These are phyloP conservation scores for Cheiracanthium punctorium DNA, from an alignment of 2,888 invertebrate genomes.

Conservation along the genomic window DNA sequence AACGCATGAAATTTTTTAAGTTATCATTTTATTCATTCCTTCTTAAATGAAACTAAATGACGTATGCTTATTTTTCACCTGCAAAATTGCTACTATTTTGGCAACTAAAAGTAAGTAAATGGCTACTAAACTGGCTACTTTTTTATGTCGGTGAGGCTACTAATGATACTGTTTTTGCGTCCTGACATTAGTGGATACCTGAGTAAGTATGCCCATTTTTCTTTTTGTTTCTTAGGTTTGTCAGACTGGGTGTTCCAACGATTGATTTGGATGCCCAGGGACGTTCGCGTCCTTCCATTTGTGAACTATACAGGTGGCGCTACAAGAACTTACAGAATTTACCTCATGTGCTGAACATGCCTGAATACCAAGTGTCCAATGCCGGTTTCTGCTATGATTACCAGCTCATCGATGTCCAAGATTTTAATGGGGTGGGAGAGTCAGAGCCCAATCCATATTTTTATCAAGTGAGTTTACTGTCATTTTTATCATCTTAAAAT, in stretches of 20 bases:
- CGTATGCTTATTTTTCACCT: too few relatives aligned
- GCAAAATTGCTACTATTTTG: too few relatives aligned
- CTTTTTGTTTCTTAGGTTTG: conserved; percentile 79
- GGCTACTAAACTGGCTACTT: too few relatives aligned
- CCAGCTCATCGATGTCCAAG: conserved; percentile 96
- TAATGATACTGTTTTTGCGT: too few relatives aligned
- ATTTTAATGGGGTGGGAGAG: conserved; percentile 97
- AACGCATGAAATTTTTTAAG: too few relatives aligned
- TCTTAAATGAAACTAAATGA: too few relatives aligned
- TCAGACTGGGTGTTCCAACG: conserved; percentile 96
- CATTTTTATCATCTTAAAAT: not conserved
- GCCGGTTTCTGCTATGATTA: conserved; percentile 94
- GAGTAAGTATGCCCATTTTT: too few relatives aligned
- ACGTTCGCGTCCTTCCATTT: conserved; percentile 92
- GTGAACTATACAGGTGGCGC: conserved; percentile 95
- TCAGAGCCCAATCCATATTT: conserved; percentile 98
- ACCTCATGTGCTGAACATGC: conserved; percentile 87
- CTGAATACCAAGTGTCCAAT: conserved; percentile 93
- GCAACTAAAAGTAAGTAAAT: too few relatives aligned
- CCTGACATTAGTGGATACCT: too few relatives aligned
- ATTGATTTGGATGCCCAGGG: conserved; percentile 99
- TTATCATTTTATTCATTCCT: too few relatives aligned
- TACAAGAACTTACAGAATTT: conserved; percentile 97
- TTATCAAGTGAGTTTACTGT: conserved; percentile 84
- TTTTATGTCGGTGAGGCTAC: too few relatives aligned